Evolutionary conservation across 1,140 invertebrate species (phyloP), one percentile per base, ranked within the genome.

Genomic region (Meteorus sp.): DNA sequence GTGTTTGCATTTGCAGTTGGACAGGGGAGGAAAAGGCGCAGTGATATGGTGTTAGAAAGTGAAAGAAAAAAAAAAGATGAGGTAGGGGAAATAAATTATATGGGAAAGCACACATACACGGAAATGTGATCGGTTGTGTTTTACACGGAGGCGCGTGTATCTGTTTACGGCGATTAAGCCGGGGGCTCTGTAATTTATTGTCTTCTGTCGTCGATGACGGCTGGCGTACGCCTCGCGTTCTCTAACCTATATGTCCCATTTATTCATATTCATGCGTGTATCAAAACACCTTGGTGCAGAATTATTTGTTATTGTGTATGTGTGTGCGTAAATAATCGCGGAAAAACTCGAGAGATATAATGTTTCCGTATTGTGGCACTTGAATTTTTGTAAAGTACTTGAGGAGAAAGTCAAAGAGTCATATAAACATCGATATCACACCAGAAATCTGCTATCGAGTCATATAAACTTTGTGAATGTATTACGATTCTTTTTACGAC

Each of bases 121-220:
- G 19, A 47, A 47, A 47, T 47, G 44, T n/a, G 44, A 47, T 47
- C 11, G 22, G 44, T 17, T 19, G 39, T 39, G 35, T 39, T 47
- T 47, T n/a, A 47, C 44, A 47, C 44, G 44, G 22, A 47, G 44
- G 44, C 19, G 44, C 22, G 11, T 13, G 5, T 15, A 9, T 25
- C 7, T 52, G 48, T 59, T 59, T 59, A 52, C 48, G 47, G 15
- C 55, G 60, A 47, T 58, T 35, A 58, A 41, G 47, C 48, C 47
- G 66, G 64, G 67, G 65, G 67, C 69, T 77, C 67, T 27, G 66
- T 76, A 73, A 77, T 76, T 78, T 77, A 76, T 76, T 67, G 75
- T 72, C 64, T 70, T 69, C 64, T 63, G 64, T 70, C 66, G 66
- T 62, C 57, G 69, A 68, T 69, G 72, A 72, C 72, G 70, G 68